Base-by-base conservation (phyloP, 2,113 vertebrate species). In the Nanger granti region DNA sequence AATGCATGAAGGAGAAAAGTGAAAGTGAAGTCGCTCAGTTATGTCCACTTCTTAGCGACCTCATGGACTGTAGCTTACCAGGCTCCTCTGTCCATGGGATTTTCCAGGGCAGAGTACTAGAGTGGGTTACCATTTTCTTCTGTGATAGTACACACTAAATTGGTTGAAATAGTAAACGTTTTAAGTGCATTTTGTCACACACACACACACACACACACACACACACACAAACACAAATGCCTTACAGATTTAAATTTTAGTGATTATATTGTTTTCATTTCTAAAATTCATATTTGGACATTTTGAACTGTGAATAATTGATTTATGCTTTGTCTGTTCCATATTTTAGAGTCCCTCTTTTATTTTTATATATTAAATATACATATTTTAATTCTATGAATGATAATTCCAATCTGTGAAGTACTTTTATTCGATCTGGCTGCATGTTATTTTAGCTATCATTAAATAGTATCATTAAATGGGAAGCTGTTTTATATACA, bases 221-320 rank as follows among this genome's bases (percentile, higher is more conserved):
- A 49, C 49, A 52, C 47, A 49, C 49, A 52, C 49, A 52, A n/a
- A 84, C 20, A 55, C 20, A 84, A 84, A 24, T 47, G 20, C 1
- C 14, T 79, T 92, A 55, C 10, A 52, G 1, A 5, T 92, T 95
- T 90, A 69, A 47, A 90, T 93, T 84, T 1, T 73, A 64, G 18
- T 62, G 2, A 57, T 80, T 11, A 6, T 49, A 54, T 54, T 87
- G 76, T 87, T 93, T 88, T 83, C 47, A 76, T 89, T 57, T 92
- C 14, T 87, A 66, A 59, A 87, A 34, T 37, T 76, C 37, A 37
- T 76, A 96, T 44, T 79, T 90, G n/a, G 7, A 54, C 8, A 34
- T 73, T 92, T 97, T 64, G 3, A 80, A n/a, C 31, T 57, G 2
- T 44, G 13, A 60, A 18, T 86, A 80, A 76, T 60, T 2, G 59